Conservation (phyloP, 2,113 vertebrate genomes). For the Psettodes erumei region DNA sequence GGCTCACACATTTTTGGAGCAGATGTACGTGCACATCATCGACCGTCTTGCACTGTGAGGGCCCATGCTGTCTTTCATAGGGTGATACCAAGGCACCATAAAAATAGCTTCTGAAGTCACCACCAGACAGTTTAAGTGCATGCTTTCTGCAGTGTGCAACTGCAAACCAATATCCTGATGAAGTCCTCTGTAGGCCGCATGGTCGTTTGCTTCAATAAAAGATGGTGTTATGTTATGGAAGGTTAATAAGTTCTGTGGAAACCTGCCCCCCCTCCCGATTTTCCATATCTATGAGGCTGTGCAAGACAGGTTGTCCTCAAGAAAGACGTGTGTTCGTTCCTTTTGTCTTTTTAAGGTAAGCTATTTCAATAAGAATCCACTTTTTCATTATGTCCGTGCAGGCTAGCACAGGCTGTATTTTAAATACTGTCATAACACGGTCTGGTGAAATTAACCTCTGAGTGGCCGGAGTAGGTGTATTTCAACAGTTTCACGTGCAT, state of each 20-base stretch:
- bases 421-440: background rate
- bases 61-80: conserved; percentile 22
- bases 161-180: conserved; percentile 53
- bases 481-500: background rate
- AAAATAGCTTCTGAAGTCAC: conserved; percentile 47
- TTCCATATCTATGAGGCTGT: background rate
- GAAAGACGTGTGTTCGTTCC: background rate
- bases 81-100: conserved; percentile 21
- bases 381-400: background rate
- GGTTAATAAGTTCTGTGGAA: background rate
- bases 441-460: background rate
- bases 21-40: background rate
- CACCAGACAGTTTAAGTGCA: conserved; percentile 5
- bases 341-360: background rate
- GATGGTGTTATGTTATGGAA: conserved; percentile 1
- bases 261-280: background rate
- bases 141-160: conserved; percentile 29
- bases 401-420: background rate
- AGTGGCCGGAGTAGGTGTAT: background rate
- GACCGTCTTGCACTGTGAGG: background rate
- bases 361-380: background rate
- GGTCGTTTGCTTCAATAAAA: conserved; percentile 22
- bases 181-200: conserved; percentile 11
- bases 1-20: background rate
- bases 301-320: background rate